Evolutionary conservation across 2,888 invertebrate species (phyloP).

Genomic region (Sinotaia quadrata): DNA sequence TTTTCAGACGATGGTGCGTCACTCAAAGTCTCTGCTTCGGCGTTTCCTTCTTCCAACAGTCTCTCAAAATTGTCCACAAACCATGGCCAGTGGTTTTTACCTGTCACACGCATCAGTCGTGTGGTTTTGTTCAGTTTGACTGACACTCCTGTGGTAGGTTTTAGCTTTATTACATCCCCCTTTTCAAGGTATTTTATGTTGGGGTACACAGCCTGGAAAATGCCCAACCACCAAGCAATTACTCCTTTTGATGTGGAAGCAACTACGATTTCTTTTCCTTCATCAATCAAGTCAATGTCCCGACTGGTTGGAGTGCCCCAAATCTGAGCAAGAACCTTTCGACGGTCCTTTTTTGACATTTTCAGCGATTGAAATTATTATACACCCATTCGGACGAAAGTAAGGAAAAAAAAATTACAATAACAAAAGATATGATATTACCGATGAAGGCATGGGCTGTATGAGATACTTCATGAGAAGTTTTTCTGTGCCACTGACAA

Average conservation of each 20-base stretch:
- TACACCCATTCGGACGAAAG: too few relatives aligned
- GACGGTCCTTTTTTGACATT: conserved; percentile 59
- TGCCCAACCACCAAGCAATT: conserved; percentile 59
- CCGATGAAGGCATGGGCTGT: too few relatives aligned
- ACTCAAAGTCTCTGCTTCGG: conserved; percentile 53
- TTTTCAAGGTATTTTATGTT: conserved; percentile 60
- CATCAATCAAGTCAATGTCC: conserved; percentile 64
- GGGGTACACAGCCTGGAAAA: conserved; percentile 58
- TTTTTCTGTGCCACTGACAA: too few relatives aligned
- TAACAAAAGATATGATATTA: too few relatives aligned
- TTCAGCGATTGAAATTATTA: not conserved
- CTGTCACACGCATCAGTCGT: conserved; percentile 57
- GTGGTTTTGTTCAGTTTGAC: conserved; percentile 61
- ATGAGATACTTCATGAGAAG: too few relatives aligned
- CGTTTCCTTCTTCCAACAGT: conserved; percentile 62
- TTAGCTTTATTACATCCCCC: conserved; percentile 58
- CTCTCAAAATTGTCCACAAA: conserved; percentile 62
- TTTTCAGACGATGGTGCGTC: conserved; percentile 51
- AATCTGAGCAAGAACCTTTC: conserved; percentile 54
- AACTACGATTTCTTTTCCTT: conserved; percentile 61
- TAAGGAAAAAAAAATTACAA: too few relatives aligned
- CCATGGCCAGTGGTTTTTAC: conserved; percentile 65
- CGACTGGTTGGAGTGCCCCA: conserved; percentile 63
- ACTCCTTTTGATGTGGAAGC: conserved; percentile 56
- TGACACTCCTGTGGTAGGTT: conserved; percentile 54